These are phyloP conservation scores for Uropetala carovei DNA, from an alignment of 2,888 invertebrate genomes.

Conservation along the genomic window DNA sequence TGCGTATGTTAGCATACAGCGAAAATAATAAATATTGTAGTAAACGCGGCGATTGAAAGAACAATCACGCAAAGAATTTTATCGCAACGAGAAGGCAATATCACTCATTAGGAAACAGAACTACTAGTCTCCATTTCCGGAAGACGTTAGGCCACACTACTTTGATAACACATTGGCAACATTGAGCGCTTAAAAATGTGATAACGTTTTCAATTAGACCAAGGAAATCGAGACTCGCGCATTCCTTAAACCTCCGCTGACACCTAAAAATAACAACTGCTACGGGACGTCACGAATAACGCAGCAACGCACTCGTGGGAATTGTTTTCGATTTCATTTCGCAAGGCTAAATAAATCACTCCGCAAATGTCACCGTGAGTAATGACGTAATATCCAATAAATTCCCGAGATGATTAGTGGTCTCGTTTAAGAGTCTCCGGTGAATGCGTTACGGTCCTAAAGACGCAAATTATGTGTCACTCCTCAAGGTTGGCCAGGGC, in stretches of 20 bases:
- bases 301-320: background rate
- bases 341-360: too few relatives aligned
- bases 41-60: too few relatives aligned
- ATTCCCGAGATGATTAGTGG: too few relatives aligned
- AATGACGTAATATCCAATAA: too few relatives aligned
- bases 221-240: background rate
- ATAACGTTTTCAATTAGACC: background rate
- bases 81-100: too few relatives aligned
- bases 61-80: too few relatives aligned
- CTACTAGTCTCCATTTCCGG: too few relatives aligned
- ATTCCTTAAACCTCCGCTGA: background rate
- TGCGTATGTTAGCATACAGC: too few relatives aligned
- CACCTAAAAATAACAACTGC: slow-evolving; percentile 14
- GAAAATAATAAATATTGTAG: too few relatives aligned
- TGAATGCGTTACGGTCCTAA: background rate
- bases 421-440: background rate
- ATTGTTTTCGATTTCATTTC: background rate
- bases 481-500: background rate
- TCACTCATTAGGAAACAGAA: too few relatives aligned
- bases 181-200: background rate
- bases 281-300: background rate
- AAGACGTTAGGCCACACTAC: too few relatives aligned
- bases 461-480: background rate
- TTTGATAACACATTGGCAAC: background rate
- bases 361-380: too few relatives aligned